A percentile compares a stretch with the other conserved stretches of the same genome.
Conservation (phyloP, 2,888 invertebrate species). For the Caenorhabditis japonica region DNA sequence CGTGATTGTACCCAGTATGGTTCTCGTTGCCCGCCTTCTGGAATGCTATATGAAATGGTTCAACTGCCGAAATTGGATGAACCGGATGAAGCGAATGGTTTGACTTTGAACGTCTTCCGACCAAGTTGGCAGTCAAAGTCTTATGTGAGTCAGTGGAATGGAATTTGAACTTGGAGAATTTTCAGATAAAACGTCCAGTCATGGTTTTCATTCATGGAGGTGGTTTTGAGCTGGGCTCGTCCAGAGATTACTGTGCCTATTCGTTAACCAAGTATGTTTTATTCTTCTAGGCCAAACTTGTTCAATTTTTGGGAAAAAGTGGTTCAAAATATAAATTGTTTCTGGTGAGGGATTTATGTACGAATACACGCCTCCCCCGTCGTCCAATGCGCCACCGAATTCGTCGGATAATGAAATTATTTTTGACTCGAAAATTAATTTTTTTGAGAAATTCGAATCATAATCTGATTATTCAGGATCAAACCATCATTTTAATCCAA, state of each 20-base stretch:
- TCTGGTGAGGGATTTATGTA: no score
- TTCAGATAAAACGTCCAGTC: constrained; percentile 10
- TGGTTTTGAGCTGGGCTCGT: constrained; percentile 13
- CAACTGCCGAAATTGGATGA: constrained; percentile 1
- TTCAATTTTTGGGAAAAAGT: no score
- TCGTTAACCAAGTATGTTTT: constrained; percentile 27
- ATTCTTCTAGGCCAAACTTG: no score
- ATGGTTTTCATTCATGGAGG: constrained; percentile 26
- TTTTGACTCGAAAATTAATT: no score
- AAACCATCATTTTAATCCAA: no score
- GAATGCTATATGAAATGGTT: background rate
- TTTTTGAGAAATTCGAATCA: no score
- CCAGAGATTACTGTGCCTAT: constrained; percentile 20
- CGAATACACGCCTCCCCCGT: no score
- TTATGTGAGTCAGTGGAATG: constrained; percentile 13
- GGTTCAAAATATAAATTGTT: no score
- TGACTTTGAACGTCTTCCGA: constrained; percentile 16
- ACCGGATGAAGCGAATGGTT: constrained; percentile 9
- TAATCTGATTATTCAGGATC: no score
- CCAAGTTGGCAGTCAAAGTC: constrained; percentile 11
- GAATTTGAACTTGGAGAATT: background rate
- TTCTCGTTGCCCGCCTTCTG: constrained; percentile 13
- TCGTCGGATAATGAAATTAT: no score
- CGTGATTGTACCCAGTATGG: constrained; percentile 33
- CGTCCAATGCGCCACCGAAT: no score